phyloP scores from a whole-genome alignment of 2,888 invertebrate species.

The Bursaphelenchus okinawaensis region DNA sequence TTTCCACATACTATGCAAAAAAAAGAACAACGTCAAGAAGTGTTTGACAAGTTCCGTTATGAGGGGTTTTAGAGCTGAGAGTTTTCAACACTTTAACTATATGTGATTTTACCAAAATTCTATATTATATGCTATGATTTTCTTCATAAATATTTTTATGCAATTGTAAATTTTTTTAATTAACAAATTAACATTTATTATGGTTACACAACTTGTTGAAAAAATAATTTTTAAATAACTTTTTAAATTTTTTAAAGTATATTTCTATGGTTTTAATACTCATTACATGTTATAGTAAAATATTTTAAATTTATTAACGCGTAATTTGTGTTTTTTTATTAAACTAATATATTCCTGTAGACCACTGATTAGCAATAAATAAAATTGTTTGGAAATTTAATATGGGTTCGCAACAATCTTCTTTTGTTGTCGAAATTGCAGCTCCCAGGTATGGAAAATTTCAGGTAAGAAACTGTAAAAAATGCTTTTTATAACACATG shows the following conservation, averaged over 20 bases:
- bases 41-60: not conserved
- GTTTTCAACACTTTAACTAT: not conserved
- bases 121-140: not conserved
- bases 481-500: not conserved
- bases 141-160: not conserved
- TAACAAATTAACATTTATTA: too few species aligned
- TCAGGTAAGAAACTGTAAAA: conserved; percentile 34
- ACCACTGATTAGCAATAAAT: not conserved
- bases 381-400: not conserved
- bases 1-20: too few species aligned
- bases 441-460: conserved; percentile 44
- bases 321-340: not conserved
- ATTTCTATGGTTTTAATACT: not conserved
- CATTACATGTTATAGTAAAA: not conserved
- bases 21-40: not conserved
- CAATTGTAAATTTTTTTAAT: too few species aligned
- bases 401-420: conserved; percentile 51
- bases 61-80: not conserved
- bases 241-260: not conserved
- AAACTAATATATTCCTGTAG: too few species aligned
- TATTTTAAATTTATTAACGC: not conserved
- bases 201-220: too few species aligned
- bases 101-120: not conserved
- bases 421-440: conserved; percentile 52
- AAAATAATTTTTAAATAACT: not conserved